Evolutionary conservation across 2,888 invertebrate genomes (phyloP), one percentile per base, ranked within the genome.

Genomic region (Ornithoptera priamus): DNA sequence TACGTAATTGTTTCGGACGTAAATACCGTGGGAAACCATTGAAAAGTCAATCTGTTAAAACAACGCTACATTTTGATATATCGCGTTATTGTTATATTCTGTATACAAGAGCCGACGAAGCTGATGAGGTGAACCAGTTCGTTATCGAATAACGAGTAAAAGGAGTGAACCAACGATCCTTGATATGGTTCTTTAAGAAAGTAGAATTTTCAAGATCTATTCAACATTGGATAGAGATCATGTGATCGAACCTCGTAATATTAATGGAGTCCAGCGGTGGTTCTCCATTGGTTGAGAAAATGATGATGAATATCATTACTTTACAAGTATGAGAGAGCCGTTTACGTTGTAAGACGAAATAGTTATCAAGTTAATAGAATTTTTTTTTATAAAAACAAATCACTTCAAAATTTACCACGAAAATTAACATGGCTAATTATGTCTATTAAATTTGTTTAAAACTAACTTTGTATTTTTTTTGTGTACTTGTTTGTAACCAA

Each of bases 101-200:
- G 22, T 60, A n/a, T 22, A 22, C 57, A 58, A 22, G 1, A 3
- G n/a, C 56, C 56, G 20, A 10, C 20, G 57, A 22, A 20, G 22
- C 53, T 15, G 24, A 53, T 61, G 60, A 69, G 68, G 68, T 65
- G 10, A 69, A 65, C 68, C 5, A 8, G 62, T 69, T 69, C 65
- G 22, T 65, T 69, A 69, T 24, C 20, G 39, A 39, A 36, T 36
- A 62, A 22, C 42, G 10, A 56, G 18, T 67, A 46, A 58, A 57
- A 62, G 61, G 24, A 39, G n/a, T 20, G 22, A 62, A 57, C 67
- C 57, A 18, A 36, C 46, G 64, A 69, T 69, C 64, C 64, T 65
- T 60, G 60, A 15, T 56, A 30, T 53, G 15, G 56, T 12, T 64
- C 10, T 53, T 39, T 17, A 65, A 10, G 65, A 72, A 71, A 69